Conservation (phyloP, 2,113 vertebrate genomes). For the Thalassoma bifasciatum region DNA sequence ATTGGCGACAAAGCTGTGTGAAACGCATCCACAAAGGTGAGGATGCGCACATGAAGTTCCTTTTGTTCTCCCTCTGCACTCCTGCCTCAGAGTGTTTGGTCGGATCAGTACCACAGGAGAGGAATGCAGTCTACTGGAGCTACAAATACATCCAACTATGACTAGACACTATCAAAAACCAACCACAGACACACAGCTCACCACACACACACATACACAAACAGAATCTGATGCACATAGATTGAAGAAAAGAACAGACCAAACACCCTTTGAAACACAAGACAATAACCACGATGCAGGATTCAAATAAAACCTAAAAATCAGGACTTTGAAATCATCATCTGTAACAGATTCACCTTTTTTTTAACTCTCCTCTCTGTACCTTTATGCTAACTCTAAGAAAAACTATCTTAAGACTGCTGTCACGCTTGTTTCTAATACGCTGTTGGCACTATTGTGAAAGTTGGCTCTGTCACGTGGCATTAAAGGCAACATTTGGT, state of each 20-base stretch:
- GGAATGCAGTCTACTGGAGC: constrained; percentile 61
- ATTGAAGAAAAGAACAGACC: constrained; percentile 27
- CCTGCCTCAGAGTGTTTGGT: constrained; percentile 48
- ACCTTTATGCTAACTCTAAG: constrained; percentile 37
- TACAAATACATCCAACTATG: constrained; percentile 52
- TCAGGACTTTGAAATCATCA: constrained; percentile 30
- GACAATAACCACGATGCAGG: constrained; percentile 46
- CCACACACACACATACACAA: constrained; percentile 38
- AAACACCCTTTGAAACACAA: constrained; percentile 40
- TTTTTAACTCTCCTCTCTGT: constrained; percentile 24
- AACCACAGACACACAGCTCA: constrained; percentile 32
- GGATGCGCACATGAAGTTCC: constrained; percentile 22
- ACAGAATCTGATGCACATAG: constrained; percentile 51
- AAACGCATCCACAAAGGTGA: not conserved
- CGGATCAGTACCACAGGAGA: constrained; percentile 52
- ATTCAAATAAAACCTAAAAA: constrained; percentile 7
- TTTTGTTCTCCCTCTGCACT: not conserved
- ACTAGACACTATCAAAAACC: constrained; percentile 11
- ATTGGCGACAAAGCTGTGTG: constrained; percentile 38
- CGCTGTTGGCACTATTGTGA: constrained; percentile 27
- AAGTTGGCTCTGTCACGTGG: constrained; percentile 33
- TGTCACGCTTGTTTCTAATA: constrained; percentile 17
- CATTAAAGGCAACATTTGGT: constrained; percentile 69
- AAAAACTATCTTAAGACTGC: constrained; percentile 65
- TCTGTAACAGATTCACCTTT: constrained; percentile 49